Percentiles rank a stretch among this genome's conserved stretches.
Evolutionary conservation across 2,113 vertebrate species (phyloP).

Genomic region (Neogobius melanostomus): DNA sequence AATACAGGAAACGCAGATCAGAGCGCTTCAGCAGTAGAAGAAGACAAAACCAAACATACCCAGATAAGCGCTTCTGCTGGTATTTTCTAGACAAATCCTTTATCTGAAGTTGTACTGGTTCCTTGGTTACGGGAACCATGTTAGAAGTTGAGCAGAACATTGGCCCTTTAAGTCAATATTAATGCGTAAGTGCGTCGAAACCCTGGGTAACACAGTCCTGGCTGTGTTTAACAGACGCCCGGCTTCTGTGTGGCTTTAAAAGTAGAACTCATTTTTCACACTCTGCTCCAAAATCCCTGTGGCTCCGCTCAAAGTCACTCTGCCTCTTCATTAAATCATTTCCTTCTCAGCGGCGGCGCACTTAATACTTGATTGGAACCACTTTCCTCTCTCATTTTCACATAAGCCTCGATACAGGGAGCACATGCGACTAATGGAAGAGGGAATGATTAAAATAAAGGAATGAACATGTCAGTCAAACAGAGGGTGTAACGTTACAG

Average conservation of each 20-base stretch:
- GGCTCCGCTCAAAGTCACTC: constrained; percentile 56
- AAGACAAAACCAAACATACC: too few relatives aligned
- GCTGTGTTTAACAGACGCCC: background rate
- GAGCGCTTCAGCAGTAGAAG: too few relatives aligned
- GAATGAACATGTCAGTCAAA: background rate
- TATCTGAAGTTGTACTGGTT: too few relatives aligned
- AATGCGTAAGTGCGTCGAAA: too few relatives aligned
- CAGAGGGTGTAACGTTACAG: background rate
- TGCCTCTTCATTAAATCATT: constrained; percentile 53
- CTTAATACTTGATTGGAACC: constrained; percentile 49
- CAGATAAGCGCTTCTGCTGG: too few relatives aligned
- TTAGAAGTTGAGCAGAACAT: too few relatives aligned
- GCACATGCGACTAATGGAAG: background rate
- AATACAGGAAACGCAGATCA: too few relatives aligned
- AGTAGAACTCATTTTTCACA: constrained; percentile 26
- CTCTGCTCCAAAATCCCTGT: constrained; percentile 20
- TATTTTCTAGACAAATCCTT: too few relatives aligned
- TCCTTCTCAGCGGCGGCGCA: constrained; percentile 52
- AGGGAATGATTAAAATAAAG: background rate
- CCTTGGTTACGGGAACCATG: too few relatives aligned
- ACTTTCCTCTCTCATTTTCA: constrained; percentile 29
- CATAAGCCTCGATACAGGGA: background rate
- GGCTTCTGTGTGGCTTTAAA: constrained; percentile 35
- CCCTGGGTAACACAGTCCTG: background rate
- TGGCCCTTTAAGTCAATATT: too few relatives aligned